Base-by-base conservation (phyloP, 2,888 invertebrate species). In the Thera britannica region DNA sequence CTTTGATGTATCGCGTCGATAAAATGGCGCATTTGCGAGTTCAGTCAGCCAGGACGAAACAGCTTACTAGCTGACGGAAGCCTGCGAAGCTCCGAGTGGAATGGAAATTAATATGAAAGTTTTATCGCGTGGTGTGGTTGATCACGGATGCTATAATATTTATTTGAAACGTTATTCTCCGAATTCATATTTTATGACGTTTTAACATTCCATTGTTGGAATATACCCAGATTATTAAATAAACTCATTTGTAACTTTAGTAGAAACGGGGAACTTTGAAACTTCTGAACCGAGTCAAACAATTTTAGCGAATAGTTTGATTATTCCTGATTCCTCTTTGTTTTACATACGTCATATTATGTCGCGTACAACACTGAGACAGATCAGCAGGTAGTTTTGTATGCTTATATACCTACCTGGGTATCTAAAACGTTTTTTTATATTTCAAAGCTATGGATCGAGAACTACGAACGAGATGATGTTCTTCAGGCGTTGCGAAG, bases 401-500 rank as follows among this genome's bases (percentile, higher is more conserved):
- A 23, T 23, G 23, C 23, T 23, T 23, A 23, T 23, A 23, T 23
- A 23, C 23, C 23, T 23, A 8, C 3, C 34, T 34, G 34, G 9
- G 44, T 46, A 9, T 46, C 9, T 46, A 46, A 46, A 46, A 8
- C 2, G 44, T 72, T 62, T 74, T 67, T 76, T 74, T 75, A 71
- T 75, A 70, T 79, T 51, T 60, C 82, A 58, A 70, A 92, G 92
- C 75, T 92, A 72, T 91, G 90, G 92, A 92, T 91, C 75, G 87
- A 90, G 66, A 87, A 87, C 35, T 97, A 97, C 79, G 94, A 94
- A 71, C 94, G 94, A 5, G 94, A 95, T 1, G 88, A 96, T 61
- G 97, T 97, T 8, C 92, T 95, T 63, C 94, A 95, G 7, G 95
- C 95, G 2, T 86, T 97, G 67, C 94, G 94, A 75, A 94, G 94